Evolutionary conservation across 37 sponge, comb jelly and placozoan genomes (phyloP).

Genomic region (Petrosia ficiformis): DNA sequence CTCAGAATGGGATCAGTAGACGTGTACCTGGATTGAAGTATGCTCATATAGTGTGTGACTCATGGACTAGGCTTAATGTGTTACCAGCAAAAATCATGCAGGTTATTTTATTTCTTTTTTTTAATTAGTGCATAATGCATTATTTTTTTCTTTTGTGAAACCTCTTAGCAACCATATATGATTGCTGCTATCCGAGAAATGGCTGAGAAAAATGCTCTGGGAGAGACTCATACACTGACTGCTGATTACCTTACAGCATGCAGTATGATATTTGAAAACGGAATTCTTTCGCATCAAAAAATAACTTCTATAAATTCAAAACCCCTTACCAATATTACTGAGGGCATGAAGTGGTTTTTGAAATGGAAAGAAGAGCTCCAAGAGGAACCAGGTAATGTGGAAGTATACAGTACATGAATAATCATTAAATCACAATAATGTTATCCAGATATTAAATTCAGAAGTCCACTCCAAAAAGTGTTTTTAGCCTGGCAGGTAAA

Average conservation of each 20-base stretch:
- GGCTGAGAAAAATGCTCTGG: not conserved
- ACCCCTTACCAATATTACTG: not conserved
- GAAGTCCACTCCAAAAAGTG: constrained; percentile 16
- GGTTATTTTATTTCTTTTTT: constrained; percentile 8
- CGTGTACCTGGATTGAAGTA: constrained; percentile 20
- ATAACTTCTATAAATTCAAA: not conserved
- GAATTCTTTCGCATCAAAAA: constrained; percentile 16
- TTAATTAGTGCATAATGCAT: not conserved
- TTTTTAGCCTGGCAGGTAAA: constrained; percentile 21
- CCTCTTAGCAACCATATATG: constrained; percentile 29
- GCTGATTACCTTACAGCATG: constrained; percentile 23
- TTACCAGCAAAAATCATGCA: constrained; percentile 42
- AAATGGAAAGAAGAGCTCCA: constrained; percentile 1
- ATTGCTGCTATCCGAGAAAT: constrained; percentile 17
- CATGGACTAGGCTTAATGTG: constrained; percentile 26
- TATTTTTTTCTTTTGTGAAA: not conserved
- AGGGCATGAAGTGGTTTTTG: constrained; percentile 7
- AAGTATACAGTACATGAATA: too few species aligned
- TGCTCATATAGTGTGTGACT: constrained; percentile 1
- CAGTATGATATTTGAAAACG: constrained; percentile 14
- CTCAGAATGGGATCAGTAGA: constrained; percentile 3
- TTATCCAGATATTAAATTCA: constrained; percentile 7
- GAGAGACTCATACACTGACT: not conserved
- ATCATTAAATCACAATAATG: not conserved
- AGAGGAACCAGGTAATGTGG: not conserved